Evolutionary conservation across 2,888 invertebrate species (phyloP), one percentile per base, ranked within the genome.

Genomic region (Lepidocyrtoides sp.): DNA sequence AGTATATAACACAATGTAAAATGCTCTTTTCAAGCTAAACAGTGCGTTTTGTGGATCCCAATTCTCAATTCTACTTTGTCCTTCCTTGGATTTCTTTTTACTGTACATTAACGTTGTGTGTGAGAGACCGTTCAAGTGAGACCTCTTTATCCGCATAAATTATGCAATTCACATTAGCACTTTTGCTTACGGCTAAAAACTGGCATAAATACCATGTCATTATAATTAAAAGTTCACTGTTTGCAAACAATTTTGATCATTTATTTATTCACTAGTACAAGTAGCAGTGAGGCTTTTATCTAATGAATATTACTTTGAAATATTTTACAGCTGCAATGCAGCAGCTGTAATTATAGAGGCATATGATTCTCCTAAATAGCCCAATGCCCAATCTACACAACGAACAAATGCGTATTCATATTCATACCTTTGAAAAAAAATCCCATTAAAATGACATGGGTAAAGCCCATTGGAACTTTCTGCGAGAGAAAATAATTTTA

Each of bases 101-200:
- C 32, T 32, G 8, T n/a, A 36, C 69, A 69, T 8, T 36, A 5
- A 17, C 26, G 0, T 57, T 20, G 10, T 12, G 2, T 63, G 12
- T 63, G 17, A 1, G 29, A 7, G 44, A 20, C 41, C 41, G 20
- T 72, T 1, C 26, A 63, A 29, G 44, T 44, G 41, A 23, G 41
- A 72, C 10, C n/a, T 12, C 32, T 57, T 57, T 36, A 57, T 60
- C 60, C 17, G 36, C 57, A 72, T 51, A 54, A 85, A 85, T 85
- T 75, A 85, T 75, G 75, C 57, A 57, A 41, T 75, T 8, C 75
- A 85, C 72, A 57, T 82, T 82, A 60, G 14, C 63, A 82, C 82
- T 82, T 60, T 63, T 23, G 44, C 63, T 63, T 63, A 41, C 12
- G 12, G 60, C 36, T 60, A 36, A 20, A 57, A 20, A 17, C 14